Base-by-base conservation (phyloP, 2,888 invertebrate species). In the Macrosiphum euphorbiae region DNA sequence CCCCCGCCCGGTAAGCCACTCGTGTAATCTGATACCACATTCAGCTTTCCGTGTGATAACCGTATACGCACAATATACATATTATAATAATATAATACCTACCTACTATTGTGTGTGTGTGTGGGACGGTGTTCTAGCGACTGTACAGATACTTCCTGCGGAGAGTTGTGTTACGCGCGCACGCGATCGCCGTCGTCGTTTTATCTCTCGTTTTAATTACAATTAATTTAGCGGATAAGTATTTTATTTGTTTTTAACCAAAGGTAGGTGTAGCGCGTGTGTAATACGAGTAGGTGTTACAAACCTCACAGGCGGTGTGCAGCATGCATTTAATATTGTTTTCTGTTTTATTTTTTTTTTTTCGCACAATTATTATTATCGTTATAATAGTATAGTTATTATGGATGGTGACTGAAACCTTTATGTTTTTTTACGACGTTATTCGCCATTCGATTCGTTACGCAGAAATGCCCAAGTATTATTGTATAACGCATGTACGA, bases 1-100 rank as follows among this genome's bases (percentile, higher is more conserved):
- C 26, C 87, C 87, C 92, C 87, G 91, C 87, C 86, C 47, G 78
- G 84, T 55, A 55, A 91, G 52, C 84, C 86, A 61, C 13, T 44
- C 16, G 35, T 61, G 92, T 92, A 92, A 92, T 92, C 86, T 61
- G 92, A 92, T 91, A 91, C 67, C 91, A 20, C 91, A 67, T 61
- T 47, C 55, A 3, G 86, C 47, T 91, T 91, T 47, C 11, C 44
- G 44, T 8, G 11, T 86, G 91, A 91, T 91, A 86, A 58, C 58
- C 47, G 44, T 35, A 8, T 20, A 55, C 26, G 24, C 11, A 55
- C 58, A 41, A 41, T 88, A 88, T 88, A 35, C 78, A 41, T 55
- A 55, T 41, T 7, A 41, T 41, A 55, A 5, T 41, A 55, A 41
- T 35, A 78, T 78, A 20, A 35, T 78, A 67, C 13, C 28, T 13